Base-by-base conservation (phyloP, 2,888 invertebrate genomes). In the Hololepta plana region DNA sequence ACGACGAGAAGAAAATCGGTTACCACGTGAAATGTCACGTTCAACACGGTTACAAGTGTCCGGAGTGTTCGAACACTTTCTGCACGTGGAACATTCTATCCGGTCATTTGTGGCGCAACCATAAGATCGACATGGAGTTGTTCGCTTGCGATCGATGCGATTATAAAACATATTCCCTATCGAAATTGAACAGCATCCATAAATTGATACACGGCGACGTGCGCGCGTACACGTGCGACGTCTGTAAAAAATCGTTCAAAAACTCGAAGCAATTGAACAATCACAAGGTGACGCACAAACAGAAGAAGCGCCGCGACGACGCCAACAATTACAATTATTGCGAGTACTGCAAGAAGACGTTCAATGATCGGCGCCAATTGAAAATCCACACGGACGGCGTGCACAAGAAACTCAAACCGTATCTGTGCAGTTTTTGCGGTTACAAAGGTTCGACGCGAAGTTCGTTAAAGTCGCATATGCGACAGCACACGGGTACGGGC, bases 221-320 rank as follows among this genome's bases (percentile, higher is more conserved):
- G 27, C 68, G 66, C 37, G 61, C 64, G 29, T 73, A 60, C 46
- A 43, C 59, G 12, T 72, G 72, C 51, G 59, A 67, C 32, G 53
- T 63, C 28, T 87, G 87, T 47, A 65, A 67, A 12, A 80, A 82
- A 48, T 62, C 60, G 1, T 87, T 85, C 50, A 84, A 84, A 49
- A 84, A 76, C 40, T 60, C 63, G 4, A 76, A 74, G 46, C 84
- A 85, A 45, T 53, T 84, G 27, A 63, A 74, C 20, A 82, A 81
- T 43, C 87, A 87, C 51, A 68, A 69, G 31, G 50, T 66, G 5
- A 60, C 62, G 12, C 75, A 75, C 47, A 66, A 65, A 17, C 45
- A 48, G 1, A 47, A 47, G 17, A 35, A 22, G 14, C 5, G 12
- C 10, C 6, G 6, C 8, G 10, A 7, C 6, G 6, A 21, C 6